A percentile compares a stretch with the other conserved stretches of the same genome.
Conservation (phyloP, 37 sponge, comb jelly and placozoan genomes). For the Trichoplax adhaerens region DNA sequence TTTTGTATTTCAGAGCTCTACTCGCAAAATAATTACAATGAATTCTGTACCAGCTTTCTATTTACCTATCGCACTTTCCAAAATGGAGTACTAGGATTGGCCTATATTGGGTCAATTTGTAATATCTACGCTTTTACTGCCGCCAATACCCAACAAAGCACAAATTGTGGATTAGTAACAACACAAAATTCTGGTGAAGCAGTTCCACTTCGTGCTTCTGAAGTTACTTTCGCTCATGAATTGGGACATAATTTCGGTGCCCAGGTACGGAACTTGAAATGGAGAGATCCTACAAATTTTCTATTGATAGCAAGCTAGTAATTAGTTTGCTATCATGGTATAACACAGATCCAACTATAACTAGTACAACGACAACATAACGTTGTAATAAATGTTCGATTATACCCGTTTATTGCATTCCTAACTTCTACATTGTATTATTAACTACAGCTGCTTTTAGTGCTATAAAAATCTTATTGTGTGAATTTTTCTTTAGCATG, state of each 20-base stretch:
- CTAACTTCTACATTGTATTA: no score
- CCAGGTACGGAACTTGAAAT: neutral
- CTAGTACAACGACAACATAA: no score
- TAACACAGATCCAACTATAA: no score
- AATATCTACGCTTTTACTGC: neutral
- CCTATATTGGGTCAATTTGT: slow-evolving; percentile 32
- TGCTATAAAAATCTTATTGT: no score
- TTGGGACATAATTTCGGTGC: slow-evolving; percentile 62
- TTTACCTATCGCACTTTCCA: slow-evolving; percentile 37
- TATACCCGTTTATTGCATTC: no score
- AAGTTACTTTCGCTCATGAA: slow-evolving; percentile 44
- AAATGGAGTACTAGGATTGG: slow-evolving; percentile 43
- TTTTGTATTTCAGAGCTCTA: slow-evolving; percentile 2
- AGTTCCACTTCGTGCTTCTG: slow-evolving; percentile 18
- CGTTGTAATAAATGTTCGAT: no score
- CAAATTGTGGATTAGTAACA: slow-evolving; percentile 44
- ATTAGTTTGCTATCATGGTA: no score
- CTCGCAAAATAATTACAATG: slow-evolving; percentile 20
- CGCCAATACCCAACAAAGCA: slow-evolving; percentile 14
- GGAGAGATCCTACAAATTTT: no score
- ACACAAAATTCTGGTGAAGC: slow-evolving; percentile 35
- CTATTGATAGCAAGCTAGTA: no score
- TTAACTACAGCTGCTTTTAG: no score
- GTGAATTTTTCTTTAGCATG: no score
- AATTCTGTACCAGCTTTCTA: slow-evolving; percentile 39